These are phyloP conservation scores for Carettochelys insculpta DNA, from an alignment of 2,113 vertebrate genomes.

Conservation along the genomic window DNA sequence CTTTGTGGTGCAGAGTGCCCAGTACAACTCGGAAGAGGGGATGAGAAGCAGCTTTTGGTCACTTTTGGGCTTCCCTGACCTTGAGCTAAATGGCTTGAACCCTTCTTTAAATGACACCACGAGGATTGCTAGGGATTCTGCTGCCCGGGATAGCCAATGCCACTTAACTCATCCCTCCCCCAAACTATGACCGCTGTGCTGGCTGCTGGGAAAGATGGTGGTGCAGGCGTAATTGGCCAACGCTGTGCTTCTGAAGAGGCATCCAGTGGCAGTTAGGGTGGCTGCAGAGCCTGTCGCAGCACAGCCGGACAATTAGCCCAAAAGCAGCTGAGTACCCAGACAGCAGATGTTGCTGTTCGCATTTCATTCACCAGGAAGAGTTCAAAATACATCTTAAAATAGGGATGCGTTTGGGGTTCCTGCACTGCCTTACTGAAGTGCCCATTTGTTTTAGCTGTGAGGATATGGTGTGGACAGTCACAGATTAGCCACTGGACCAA, in stretches of 20 bases:
- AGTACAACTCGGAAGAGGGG: neutral
- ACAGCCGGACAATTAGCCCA: neutral
- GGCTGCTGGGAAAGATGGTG: neutral
- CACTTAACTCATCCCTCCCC: neutral
- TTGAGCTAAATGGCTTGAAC: neutral
- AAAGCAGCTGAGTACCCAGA: neutral
- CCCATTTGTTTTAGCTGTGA: neutral
- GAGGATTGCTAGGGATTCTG: neutral
- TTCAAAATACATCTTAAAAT: neutral
- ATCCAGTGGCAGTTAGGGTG: neutral
- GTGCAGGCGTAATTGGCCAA: neutral
- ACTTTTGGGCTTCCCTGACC: neutral
- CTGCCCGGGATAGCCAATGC: neutral
- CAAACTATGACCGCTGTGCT: neutral
- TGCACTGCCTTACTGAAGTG: neutral
- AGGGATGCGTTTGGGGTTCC: neutral
- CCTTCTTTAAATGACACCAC: neutral
- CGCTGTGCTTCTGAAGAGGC: neutral
- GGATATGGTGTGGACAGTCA: neutral
- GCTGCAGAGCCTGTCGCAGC: neutral
- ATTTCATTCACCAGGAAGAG: neutral
- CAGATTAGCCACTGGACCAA: no score
- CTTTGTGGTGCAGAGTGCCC: neutral
- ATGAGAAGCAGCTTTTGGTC: neutral
- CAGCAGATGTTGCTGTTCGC: neutral